A percentile compares a stretch with the other conserved stretches of the same genome.
phyloP scores from a whole-genome alignment of 2,113 vertebrate species.

The Leptocoma aspasia region DNA sequence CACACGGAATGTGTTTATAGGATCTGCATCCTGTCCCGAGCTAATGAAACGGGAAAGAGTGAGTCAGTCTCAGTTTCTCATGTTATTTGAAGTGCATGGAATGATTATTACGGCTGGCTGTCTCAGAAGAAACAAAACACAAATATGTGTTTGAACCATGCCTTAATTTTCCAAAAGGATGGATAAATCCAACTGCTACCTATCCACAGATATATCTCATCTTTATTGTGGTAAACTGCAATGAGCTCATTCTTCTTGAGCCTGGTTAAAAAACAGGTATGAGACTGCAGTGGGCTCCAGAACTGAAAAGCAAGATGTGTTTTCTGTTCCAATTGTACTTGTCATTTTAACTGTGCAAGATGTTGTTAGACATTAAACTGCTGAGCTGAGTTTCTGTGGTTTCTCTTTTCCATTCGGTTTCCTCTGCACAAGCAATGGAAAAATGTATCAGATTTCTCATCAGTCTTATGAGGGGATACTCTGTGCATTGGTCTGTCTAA shows the following conservation, averaged over 20 bases:
- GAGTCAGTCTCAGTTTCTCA: constrained; percentile 53
- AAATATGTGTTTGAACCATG: constrained; percentile 34
- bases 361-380: not conserved
- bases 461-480: not conserved
- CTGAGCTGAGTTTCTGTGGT: not conserved
- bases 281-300: not conserved
- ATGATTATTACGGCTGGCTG: constrained; percentile 34
- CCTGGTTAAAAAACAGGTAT: not conserved
- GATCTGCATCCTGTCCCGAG: constrained; percentile 54
- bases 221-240: constrained; percentile 15
- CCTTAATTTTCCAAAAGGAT: constrained; percentile 54
- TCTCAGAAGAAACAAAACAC: constrained; percentile 61
- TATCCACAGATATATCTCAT: not conserved
- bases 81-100: constrained; percentile 16
- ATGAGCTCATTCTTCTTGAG: not conserved
- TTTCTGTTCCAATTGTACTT: not conserved
- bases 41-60: constrained; percentile 63
- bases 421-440: not conserved
- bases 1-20: constrained; percentile 56
- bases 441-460: not conserved
- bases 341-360: not conserved
- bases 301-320: not conserved
- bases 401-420: constrained; percentile 28
- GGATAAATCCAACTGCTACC: constrained; percentile 28
- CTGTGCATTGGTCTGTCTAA: not conserved